phyloP scores from a whole-genome alignment of 2,888 invertebrate genomes.

The Andrena bucephala region DNA sequence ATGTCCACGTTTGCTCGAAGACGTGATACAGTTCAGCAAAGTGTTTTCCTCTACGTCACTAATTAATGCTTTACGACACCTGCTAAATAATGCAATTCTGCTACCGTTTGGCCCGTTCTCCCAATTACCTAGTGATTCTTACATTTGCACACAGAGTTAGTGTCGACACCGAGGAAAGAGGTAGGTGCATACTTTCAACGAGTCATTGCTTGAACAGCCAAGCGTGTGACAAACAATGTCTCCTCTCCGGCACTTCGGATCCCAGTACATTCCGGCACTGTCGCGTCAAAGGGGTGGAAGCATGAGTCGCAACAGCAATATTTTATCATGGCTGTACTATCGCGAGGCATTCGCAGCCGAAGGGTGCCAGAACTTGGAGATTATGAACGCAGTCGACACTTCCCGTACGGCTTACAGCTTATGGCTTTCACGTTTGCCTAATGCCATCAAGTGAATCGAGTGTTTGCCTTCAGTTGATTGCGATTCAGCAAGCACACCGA shows the following conservation, averaged over 20 bases:
- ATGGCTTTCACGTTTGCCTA: constrained; percentile 56
- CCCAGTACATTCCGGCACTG: too few relatives aligned
- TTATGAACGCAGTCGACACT: constrained; percentile 58
- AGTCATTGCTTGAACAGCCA: too few relatives aligned
- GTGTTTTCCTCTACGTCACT: constrained; percentile 1
- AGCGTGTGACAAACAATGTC: too few relatives aligned
- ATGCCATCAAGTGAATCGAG: constrained; percentile 45
- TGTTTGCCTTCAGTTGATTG: constrained; percentile 48
- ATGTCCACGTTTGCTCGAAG: constrained; percentile 20
- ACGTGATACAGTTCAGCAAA: constrained; percentile 29
- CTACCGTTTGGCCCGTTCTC: background rate
- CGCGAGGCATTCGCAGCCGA: constrained; percentile 32
- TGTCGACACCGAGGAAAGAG: too few relatives aligned
- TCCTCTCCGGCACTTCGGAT: background rate
- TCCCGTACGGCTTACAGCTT: constrained; percentile 45
- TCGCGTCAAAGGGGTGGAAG: constrained; percentile 3
- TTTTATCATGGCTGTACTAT: background rate
- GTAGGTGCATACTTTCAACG: too few relatives aligned
- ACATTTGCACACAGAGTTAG: too few relatives aligned
- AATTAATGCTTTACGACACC: constrained; percentile 27
- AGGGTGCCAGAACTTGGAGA: constrained; percentile 47
- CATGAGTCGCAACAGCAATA: background rate
- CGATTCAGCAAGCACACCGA: background rate
- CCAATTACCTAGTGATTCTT: background rate
- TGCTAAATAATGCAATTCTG: constrained; percentile 23